Percentiles rank a stretch among this genome's conserved stretches.
phyloP scores from a whole-genome alignment of 92 coral and sea anemone species.

The Zoanthus solanderi region DNA sequence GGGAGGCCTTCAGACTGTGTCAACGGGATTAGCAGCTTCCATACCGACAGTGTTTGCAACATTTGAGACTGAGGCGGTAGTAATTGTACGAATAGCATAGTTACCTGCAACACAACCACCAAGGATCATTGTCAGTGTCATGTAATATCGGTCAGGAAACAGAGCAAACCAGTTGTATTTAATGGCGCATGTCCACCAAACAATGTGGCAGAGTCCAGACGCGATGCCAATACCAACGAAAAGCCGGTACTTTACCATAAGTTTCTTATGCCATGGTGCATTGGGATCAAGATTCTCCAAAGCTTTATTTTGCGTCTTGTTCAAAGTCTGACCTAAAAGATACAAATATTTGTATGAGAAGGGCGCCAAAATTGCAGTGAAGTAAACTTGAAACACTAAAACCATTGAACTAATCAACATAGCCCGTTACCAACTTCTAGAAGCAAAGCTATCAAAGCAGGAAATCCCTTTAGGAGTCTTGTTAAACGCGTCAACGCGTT shows the following conservation, averaged over 20 bases:
- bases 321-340: slow-evolving; percentile 54
- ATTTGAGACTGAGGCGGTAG: background rate
- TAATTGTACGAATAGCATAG: background rate
- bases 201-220: slow-evolving; percentile 46
- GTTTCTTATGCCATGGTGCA: slow-evolving; percentile 59
- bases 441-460: background rate
- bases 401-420: slow-evolving; percentile 9
- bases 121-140: slow-evolving; percentile 53
- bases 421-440: slow-evolving; percentile 16
- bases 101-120: slow-evolving; percentile 57
- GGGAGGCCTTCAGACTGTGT: background rate
- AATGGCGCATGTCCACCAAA: slow-evolving; percentile 60
- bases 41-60: background rate
- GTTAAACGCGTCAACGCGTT: too few relatives aligned
- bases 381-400: background rate
- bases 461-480: background rate
- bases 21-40: background rate
- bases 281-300: slow-evolving; percentile 40
- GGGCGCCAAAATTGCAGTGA: background rate
- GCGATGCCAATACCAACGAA: slow-evolving; percentile 55
- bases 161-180: slow-evolving; percentile 46
- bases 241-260: slow-evolving; percentile 55
- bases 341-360: slow-evolving; percentile 20
- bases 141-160: slow-evolving; percentile 56
- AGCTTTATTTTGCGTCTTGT: slow-evolving; percentile 16